phyloP scores from a whole-genome alignment of 1,140 invertebrate genomes.

The Colletes gigas region DNA sequence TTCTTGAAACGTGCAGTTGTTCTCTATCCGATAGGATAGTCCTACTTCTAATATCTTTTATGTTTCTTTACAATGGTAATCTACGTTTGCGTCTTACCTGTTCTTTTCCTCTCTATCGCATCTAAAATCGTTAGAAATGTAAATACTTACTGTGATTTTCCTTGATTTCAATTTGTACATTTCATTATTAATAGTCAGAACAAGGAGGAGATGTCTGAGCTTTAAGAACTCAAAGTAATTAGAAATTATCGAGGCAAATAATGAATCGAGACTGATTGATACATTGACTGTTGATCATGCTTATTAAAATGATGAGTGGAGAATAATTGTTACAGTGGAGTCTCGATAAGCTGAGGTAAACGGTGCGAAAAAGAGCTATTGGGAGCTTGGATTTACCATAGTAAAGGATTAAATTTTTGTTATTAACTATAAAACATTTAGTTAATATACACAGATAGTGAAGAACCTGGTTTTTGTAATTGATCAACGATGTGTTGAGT shows the following conservation, averaged over 20 bases:
- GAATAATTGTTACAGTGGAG: neutral
- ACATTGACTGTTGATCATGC: neutral
- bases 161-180: neutral
- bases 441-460: no score
- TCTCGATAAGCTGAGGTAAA: neutral
- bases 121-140: neutral
- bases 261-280: no score
- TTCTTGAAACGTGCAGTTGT: neutral
- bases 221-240: neutral
- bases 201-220: neutral
- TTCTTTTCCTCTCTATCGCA: neutral
- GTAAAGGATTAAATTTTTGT: no score
- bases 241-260: no score
- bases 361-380: neutral
- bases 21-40: neutral
- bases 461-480: no score
- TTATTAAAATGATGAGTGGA: neutral
- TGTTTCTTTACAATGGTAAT: no score
- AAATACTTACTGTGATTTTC: neutral
- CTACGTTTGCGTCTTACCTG: conserved; percentile 1
- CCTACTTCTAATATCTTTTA: neutral
- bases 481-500: no score
- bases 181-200: neutral
- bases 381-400: no score
- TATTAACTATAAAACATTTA: no score